Evolutionary conservation across 2,888 invertebrate genomes (phyloP).

Genomic region (Tridacna crocea): DNA sequence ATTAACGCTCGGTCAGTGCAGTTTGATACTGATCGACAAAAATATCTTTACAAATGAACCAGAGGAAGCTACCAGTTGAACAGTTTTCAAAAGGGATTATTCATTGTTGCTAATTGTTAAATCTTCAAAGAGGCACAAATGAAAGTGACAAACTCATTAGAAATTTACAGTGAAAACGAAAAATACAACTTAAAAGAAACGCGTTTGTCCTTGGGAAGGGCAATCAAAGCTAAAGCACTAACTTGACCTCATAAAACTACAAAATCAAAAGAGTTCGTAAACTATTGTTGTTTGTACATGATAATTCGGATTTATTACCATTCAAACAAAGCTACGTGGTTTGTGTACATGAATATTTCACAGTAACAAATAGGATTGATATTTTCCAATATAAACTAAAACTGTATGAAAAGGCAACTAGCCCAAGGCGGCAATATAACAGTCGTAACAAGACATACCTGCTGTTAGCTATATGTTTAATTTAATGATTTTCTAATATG

Average conservation of each 20-base stretch:
- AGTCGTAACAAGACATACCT: too few relatives aligned
- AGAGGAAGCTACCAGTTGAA: neutral
- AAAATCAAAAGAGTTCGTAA: conserved; percentile 18
- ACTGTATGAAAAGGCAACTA: too few relatives aligned
- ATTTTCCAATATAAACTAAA: neutral
- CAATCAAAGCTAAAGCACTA: conserved; percentile 13
- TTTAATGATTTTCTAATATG: too few relatives aligned
- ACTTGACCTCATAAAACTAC: conserved; percentile 18
- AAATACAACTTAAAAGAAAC: conserved; percentile 9
- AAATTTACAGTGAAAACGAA: conserved; percentile 11
- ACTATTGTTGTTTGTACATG: conserved; percentile 21
- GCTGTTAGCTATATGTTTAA: too few relatives aligned
- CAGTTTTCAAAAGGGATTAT: neutral
- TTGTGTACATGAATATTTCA: conserved; percentile 21
- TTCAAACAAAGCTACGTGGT: neutral
- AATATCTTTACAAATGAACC: too few relatives aligned
- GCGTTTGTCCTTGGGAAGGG: conserved; percentile 6
- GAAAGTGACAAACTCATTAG: conserved; percentile 18
- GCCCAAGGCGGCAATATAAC: too few relatives aligned
- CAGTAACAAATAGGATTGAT: neutral
- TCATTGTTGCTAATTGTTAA: neutral
- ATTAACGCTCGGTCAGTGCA: too few relatives aligned
- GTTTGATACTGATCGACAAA: too few relatives aligned
- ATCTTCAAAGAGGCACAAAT: conserved; percentile 3
- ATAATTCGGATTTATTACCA: conserved; percentile 17